phyloP scores from a whole-genome alignment of 2,113 vertebrate genomes.

The Cyprinus carpio region DNA sequence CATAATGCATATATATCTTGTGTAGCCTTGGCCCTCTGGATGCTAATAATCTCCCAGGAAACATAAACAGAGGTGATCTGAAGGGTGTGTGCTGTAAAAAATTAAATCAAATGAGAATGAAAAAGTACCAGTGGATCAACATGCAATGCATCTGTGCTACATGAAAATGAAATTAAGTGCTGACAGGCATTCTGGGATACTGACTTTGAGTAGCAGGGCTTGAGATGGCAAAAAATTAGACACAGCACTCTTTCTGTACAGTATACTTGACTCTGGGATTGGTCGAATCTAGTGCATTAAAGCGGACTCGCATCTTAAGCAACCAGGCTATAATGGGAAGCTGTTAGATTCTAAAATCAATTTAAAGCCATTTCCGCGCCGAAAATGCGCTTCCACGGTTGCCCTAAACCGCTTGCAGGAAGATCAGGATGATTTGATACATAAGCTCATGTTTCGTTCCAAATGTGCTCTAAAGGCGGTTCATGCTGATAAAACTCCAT shows the following conservation, averaged over 20 bases:
- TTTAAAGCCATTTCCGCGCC: constrained; percentile 62
- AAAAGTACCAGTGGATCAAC: constrained; percentile 35
- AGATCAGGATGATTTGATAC: constrained; percentile 53
- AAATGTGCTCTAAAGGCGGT: constrained; percentile 42
- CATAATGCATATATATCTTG: neutral
- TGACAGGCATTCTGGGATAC: constrained; percentile 21
- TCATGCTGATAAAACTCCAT: constrained; percentile 1
- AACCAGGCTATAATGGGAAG: constrained; percentile 52
- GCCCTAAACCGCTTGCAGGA: constrained; percentile 48
- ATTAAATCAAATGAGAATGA: constrained; percentile 47
- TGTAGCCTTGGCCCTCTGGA: neutral
- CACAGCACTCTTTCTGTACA: constrained; percentile 20
- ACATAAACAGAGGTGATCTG: constrained; percentile 36
- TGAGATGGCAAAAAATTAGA: constrained; percentile 1
- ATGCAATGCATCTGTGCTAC: constrained; percentile 45
- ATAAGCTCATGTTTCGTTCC: constrained; percentile 30
- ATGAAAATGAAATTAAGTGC: constrained; percentile 47
- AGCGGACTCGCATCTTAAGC: constrained; percentile 48
- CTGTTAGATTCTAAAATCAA: constrained; percentile 62
- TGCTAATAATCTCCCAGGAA: constrained; percentile 21
- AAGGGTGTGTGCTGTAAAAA: constrained; percentile 13
- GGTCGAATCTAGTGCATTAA: constrained; percentile 49
- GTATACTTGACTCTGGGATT: constrained; percentile 38
- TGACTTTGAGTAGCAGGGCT: no score
- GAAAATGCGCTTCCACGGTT: constrained; percentile 56